Evolutionary conservation across 2,888 invertebrate species (phyloP), one percentile per base, ranked within the genome.

Genomic region (Arctia plantaginis): DNA sequence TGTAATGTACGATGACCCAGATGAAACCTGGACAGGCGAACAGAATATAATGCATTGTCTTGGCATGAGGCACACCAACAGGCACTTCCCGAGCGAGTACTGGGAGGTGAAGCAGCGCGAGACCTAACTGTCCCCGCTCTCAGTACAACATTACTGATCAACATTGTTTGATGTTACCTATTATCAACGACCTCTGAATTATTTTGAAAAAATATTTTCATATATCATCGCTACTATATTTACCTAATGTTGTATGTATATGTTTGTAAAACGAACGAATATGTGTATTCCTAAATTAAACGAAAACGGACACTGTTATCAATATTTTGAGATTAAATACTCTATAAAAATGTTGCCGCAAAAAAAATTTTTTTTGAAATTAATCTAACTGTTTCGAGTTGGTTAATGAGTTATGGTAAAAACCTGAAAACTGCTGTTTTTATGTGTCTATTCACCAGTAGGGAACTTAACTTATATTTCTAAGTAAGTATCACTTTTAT

Each of bases 41-140:
- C 88, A 89, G 67, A 94, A 94, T 71, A 87, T 96, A 1, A 94
- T 96, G 10, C 90, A 93, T 77, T 96, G 96, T 77, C 85, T 80
- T 6, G 96, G 96, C 18, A 23, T 73, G 2, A n/a, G 69, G 30
- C 44, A 44, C 35, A 23, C 30, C 10, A 76, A 76, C 67, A 62
- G n/a, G 23, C 62, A 71, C 10, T 70, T 74, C 27, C 73, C 71
- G n/a, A 62, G 27, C n/a, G 20, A 62, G 18, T 68, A 47, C 27
- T 65, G 65, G 65, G 51, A 64, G 39, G 62, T 35, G 27, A 33
- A 68, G 30, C 64, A 66, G 30, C 39, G 12, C 1, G 55, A 66
- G 0, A 44, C 67, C 7, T 67, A 72, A 72, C n/a, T 27, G 7
- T 33, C 4, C 18, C 10, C 30, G 20, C 33, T 65, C 35, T 10